A percentile compares a stretch with the other conserved stretches of the same genome.
Evolutionary conservation across 2,113 vertebrate species (phyloP).

Genomic region (Oryzias celebensis): DNA sequence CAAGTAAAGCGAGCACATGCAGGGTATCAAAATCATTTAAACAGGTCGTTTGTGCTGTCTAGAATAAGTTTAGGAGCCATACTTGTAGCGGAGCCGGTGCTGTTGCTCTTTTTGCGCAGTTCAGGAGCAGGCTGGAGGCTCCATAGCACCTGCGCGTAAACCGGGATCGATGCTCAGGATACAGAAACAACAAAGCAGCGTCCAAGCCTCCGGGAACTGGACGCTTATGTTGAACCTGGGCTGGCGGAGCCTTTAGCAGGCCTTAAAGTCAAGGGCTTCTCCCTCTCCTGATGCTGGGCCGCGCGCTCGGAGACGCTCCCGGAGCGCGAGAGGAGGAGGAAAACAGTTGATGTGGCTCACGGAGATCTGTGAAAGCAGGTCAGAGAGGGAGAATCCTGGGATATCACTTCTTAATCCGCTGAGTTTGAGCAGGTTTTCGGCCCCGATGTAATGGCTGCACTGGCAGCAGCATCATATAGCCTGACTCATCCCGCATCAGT

Average conservation of each 20-base stretch:
- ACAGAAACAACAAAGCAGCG: neutral
- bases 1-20: too few species aligned
- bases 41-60: too few species aligned
- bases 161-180: slow-evolving; percentile 18
- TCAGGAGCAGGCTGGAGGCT: slow-evolving; percentile 61
- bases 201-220: slow-evolving; percentile 10
- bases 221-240: neutral
- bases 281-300: slow-evolving; percentile 31
- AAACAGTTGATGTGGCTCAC: slow-evolving; percentile 14
- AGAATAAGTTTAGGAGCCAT: slow-evolving; percentile 30
- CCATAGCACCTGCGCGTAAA: slow-evolving; percentile 60
- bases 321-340: slow-evolving; percentile 31
- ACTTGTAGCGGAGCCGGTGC: slow-evolving; percentile 32
- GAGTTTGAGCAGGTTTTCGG: slow-evolving; percentile 59
- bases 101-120: slow-evolving; percentile 29
- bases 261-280: slow-evolving; percentile 11
- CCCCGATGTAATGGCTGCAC: slow-evolving; percentile 89
- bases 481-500: slow-evolving; percentile 93
- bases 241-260: slow-evolving; percentile 4
- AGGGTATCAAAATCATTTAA: too few species aligned
- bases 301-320: slow-evolving; percentile 15
- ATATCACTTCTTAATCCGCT: slow-evolving; percentile 40
- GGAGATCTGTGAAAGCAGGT: neutral
- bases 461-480: slow-evolving; percentile 81
- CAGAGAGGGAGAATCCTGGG: slow-evolving; percentile 31